These are phyloP conservation scores for Lepus townsendii DNA, from an alignment of 2,797 vertebrate species.

Conservation along the genomic window DNA sequence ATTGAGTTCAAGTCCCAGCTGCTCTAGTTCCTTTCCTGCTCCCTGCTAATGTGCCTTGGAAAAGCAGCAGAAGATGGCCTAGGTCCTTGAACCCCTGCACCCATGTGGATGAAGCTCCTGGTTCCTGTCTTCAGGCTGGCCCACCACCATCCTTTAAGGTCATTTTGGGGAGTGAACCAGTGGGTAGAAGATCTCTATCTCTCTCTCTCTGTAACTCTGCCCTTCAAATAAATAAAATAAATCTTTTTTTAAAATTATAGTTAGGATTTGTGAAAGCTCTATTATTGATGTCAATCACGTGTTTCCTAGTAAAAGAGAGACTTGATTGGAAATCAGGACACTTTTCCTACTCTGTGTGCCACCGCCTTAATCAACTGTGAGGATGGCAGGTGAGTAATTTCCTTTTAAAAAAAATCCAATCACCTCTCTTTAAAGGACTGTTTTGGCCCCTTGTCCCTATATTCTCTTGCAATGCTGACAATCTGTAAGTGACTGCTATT, in stretches of 20 bases:
- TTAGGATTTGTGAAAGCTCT: background rate
- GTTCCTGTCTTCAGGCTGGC: too few relatives aligned
- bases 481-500: background rate
- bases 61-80: too few relatives aligned
- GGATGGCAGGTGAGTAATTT: background rate
- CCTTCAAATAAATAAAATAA: too few relatives aligned
- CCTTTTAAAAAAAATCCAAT: background rate
- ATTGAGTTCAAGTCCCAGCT: too few relatives aligned
- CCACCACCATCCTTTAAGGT: too few relatives aligned
- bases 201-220: too few relatives aligned
- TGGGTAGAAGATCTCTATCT: too few relatives aligned
- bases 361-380: background rate
- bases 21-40: too few relatives aligned
- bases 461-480: background rate
- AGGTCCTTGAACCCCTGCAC: too few relatives aligned
- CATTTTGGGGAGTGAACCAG: too few relatives aligned
- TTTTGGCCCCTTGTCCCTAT: background rate
- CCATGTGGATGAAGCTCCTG: too few relatives aligned
- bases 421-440: slow-evolving; percentile 11
- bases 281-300: background rate
- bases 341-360: background rate
- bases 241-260: background rate
- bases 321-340: background rate
- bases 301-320: slow-evolving; percentile 31
- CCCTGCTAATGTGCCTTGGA: too few relatives aligned